Evolutionary conservation across 2,888 invertebrate genomes (phyloP).

Genomic region (Sylvicola fuscatus): DNA sequence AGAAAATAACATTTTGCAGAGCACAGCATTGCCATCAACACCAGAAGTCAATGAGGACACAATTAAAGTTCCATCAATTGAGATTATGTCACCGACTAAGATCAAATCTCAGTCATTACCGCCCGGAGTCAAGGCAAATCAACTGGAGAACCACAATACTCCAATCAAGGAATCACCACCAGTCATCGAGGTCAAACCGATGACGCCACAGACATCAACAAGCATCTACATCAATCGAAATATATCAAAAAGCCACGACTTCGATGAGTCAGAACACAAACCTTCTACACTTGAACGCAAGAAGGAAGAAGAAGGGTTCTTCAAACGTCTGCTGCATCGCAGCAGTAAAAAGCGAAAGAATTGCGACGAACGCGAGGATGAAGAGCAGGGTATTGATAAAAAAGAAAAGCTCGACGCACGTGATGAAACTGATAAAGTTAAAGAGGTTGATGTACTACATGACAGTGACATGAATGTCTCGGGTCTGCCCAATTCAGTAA

Average conservation of each 20-base stretch:
- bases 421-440: conserved; percentile 13
- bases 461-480: too few relatives aligned
- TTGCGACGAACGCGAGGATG: conserved; percentile 23
- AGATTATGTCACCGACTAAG: conserved; percentile 25
- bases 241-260: conserved; percentile 5
- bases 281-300: conserved; percentile 7
- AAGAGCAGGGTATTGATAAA: conserved; percentile 11
- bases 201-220: neutral
- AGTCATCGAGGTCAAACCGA: neutral
- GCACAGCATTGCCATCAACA: conserved; percentile 41
- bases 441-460: too few relatives aligned
- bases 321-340: conserved; percentile 43
- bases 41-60: conserved; percentile 61
- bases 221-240: conserved; percentile 1
- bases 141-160: conserved; percentile 12
- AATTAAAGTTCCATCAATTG: conserved; percentile 40
- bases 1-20: conserved; percentile 13
- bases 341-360: conserved; percentile 30
- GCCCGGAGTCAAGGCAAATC: conserved; percentile 16
- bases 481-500: too few relatives aligned
- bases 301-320: conserved; percentile 33
- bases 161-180: neutral
- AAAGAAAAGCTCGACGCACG: conserved; percentile 27
- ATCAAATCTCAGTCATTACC: conserved; percentile 22
- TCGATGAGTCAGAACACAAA: conserved; percentile 1